Percentiles rank a stretch among this genome's conserved stretches.
Conservation (phyloP, 2,113 vertebrate genomes). For the Ochotona princeps region DNA sequence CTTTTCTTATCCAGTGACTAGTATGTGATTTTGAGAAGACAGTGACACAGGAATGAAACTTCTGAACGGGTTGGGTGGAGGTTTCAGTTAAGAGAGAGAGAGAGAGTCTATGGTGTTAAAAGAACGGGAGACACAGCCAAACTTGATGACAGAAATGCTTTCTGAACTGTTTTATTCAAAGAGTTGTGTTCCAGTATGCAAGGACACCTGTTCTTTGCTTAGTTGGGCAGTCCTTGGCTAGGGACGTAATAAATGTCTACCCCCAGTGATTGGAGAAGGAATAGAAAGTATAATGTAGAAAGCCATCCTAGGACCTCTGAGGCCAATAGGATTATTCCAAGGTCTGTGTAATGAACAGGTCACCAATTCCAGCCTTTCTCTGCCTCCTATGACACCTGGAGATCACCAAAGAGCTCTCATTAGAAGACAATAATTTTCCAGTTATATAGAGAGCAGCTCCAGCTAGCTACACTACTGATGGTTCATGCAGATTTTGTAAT, state of each 20-base stretch:
- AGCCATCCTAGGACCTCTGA: too few relatives aligned
- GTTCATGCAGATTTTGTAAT: not conserved
- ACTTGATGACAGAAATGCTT: not conserved
- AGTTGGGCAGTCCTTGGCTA: not conserved
- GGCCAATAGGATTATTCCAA: not conserved
- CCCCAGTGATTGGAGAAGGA: not conserved
- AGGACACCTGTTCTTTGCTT: not conserved
- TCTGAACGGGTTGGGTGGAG: not conserved
- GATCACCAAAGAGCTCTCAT: not conserved
- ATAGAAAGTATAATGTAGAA: not conserved
- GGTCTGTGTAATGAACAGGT: not conserved
- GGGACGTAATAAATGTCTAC: not conserved
- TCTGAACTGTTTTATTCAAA: slow-evolving; percentile 7
- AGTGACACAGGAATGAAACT: accelerated
- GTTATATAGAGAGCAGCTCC: not conserved
- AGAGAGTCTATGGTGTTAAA: not conserved
- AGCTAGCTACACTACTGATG: not conserved
- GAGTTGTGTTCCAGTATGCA: not conserved
- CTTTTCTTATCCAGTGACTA: too few relatives aligned
- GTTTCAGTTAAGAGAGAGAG: accelerated
- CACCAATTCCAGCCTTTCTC: not conserved
- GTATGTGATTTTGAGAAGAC: not conserved
- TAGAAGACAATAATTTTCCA: not conserved
- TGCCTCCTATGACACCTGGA: not conserved
- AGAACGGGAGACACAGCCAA: not conserved